Conservation (phyloP, 2,113 vertebrate genomes). For the Crocuta crocuta region DNA sequence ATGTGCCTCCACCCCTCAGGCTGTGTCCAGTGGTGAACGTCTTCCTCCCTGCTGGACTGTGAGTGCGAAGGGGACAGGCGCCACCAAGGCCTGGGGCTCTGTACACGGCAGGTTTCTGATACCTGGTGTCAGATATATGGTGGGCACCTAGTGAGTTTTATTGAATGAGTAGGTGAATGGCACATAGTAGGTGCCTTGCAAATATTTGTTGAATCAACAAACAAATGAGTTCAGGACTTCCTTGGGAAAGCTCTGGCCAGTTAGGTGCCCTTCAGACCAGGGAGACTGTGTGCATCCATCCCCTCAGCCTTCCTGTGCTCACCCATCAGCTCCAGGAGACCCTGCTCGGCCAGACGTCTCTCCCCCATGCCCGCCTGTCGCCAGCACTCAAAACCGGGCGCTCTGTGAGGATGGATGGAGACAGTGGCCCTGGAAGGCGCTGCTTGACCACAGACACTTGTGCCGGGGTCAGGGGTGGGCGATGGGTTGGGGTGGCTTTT, state of each 20-base stretch:
- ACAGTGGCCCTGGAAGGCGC: not conserved
- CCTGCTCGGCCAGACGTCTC: not conserved
- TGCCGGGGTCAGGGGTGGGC: not conserved
- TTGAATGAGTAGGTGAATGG: not conserved
- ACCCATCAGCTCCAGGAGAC: not conserved
- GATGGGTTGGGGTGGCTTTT: conserved; percentile 12
- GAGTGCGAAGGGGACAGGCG: not conserved
- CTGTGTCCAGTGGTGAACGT: not conserved
- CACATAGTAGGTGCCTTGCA: not conserved
- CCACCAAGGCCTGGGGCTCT: not conserved
- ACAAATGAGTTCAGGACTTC: not conserved
- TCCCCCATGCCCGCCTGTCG: not conserved
- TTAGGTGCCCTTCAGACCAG: not conserved
- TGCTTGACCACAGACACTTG: not conserved
- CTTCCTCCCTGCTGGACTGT: not conserved
- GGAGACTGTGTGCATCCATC: not conserved
- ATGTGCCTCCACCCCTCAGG: not conserved
- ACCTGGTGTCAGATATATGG: not conserved
- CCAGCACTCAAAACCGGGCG: conserved; percentile 60
- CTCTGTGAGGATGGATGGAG: not conserved
- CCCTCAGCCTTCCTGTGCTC: not conserved
- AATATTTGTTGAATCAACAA: not conserved
- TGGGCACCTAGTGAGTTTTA: not conserved
- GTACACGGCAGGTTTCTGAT: not conserved
- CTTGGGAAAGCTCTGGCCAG: not conserved